A percentile compares a stretch with the other conserved stretches of the same genome.
These are phyloP conservation scores for Idaea aversata DNA, from an alignment of 2,888 invertebrate species.

Conservation along the genomic window DNA sequence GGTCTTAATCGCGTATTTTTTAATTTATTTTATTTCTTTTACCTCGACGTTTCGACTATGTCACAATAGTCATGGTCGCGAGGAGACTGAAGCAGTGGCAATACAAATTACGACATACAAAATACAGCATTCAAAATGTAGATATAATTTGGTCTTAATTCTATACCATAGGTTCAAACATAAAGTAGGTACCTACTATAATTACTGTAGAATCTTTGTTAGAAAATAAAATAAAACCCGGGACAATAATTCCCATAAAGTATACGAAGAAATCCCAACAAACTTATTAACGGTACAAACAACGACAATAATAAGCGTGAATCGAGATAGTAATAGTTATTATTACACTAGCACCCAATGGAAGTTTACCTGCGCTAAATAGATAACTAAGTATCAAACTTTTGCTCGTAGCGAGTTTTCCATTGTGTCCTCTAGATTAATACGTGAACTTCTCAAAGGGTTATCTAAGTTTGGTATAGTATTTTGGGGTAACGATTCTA, in stretches of 20 bases:
- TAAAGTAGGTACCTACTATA: no score
- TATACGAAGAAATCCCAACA: background rate
- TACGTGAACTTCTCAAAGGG: conserved; percentile 71
- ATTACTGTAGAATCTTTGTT: no score
- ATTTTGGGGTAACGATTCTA: conserved; percentile 61
- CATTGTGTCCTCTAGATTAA: conserved; percentile 69
- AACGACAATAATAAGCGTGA: conserved; percentile 17
- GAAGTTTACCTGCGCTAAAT: conserved; percentile 42
- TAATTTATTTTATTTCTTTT: no score
- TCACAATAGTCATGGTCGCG: no score
- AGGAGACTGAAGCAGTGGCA: background rate
- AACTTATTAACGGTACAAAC: background rate
- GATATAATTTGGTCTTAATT: conserved; percentile 22
- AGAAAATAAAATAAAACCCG: background rate
- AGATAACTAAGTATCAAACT: conserved; percentile 49
- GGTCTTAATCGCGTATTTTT: no score
- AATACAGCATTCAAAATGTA: conserved; percentile 7
- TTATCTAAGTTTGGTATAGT: conserved; percentile 61
- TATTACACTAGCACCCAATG: conserved; percentile 12
- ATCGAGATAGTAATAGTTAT: background rate
- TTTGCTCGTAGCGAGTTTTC: conserved; percentile 50
- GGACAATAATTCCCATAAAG: background rate
- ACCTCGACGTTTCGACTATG: no score
- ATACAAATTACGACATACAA: background rate
- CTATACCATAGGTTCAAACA: conserved; percentile 7